Base-by-base conservation (phyloP, 2,113 vertebrate species). In the Aphyosemion australe region DNA sequence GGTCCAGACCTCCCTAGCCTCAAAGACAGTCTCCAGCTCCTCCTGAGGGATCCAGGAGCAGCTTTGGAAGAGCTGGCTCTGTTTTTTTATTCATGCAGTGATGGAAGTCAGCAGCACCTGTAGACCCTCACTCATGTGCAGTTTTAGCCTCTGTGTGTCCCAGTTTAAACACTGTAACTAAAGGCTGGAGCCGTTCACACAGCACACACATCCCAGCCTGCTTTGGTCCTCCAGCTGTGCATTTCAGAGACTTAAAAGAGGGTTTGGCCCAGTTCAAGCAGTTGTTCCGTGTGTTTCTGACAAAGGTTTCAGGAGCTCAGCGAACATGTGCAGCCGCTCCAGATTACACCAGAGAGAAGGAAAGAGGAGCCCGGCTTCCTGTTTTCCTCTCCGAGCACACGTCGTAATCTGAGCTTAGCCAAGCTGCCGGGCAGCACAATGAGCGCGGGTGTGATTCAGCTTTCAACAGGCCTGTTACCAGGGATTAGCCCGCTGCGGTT, bases 401-500 rank as follows among this genome's bases (percentile, higher is more conserved):
- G 74, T 82, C 6, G 65, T 79, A 82, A 74, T 72, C 73, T 20
- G 50, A 76, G 65, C 63, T 68, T 19, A 14, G 61, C 48, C 62
- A 46, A 74, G 32, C 41, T 31, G 65, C 62, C 1, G 9, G 8
- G 52, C 45, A 10, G 56, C 53, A 53, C 58, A 75, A 65, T 31
- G 50, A 76, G 77, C 20, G 0, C 53, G 65, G 70, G 67, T 81
- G 84, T 60, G 78, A 82, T 81, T 72, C 66, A 66, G 86, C 82
- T 87, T 90, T 91, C 89, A 89, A 52, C 82, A 77, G 83, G 72
- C 69, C 86, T 79, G 78, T 86, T 90, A 87, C 83, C 60, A 43
- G 69, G 84, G 88, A 89, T 91, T 87, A 88, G 42, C 46, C 45
- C 59, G 14, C 51, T 8, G 58, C 65, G 82, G 72, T 86, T 82